Evolutionary conservation across 2,888 invertebrate genomes (phyloP).

Genomic region (Protophormia terraenovae): DNA sequence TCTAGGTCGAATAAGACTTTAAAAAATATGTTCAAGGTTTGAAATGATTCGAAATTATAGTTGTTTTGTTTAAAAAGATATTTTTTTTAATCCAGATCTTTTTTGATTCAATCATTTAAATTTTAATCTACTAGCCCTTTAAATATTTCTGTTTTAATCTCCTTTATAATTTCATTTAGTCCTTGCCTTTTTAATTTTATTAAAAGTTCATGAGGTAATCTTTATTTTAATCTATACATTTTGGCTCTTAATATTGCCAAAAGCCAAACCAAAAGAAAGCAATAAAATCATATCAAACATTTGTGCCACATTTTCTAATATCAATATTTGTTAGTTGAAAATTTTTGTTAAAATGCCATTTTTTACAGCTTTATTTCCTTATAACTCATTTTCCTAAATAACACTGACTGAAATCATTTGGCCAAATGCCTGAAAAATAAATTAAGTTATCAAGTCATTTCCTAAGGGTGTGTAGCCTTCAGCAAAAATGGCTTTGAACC

Average conservation of each 20-base stretch:
- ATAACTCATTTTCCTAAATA: slow-evolving; percentile 22
- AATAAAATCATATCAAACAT: background rate
- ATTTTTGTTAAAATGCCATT: slow-evolving; percentile 31
- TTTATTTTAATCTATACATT: background rate
- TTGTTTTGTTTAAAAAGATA: background rate
- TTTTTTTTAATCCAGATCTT: background rate
- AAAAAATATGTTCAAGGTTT: background rate
- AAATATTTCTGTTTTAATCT: background rate
- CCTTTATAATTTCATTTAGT: background rate
- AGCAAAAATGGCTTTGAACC: slow-evolving; percentile 1
- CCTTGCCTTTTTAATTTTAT: background rate
- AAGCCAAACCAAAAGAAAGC: background rate
- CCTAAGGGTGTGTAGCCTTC: slow-evolving; percentile 58
- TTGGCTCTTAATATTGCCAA: background rate
- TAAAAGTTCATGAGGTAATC: slow-evolving; percentile 23
- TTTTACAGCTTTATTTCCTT: slow-evolving; percentile 49
- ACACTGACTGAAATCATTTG: slow-evolving; percentile 35
- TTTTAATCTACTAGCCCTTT: background rate
- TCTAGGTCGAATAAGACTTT: background rate
- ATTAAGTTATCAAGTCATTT: slow-evolving; percentile 44
- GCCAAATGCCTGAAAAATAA: slow-evolving; percentile 44
- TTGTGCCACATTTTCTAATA: slow-evolving; percentile 20
- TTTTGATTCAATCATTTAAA: background rate
- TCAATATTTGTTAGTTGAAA: background rate
- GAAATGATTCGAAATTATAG: background rate